Conservation (phyloP, 2,888 invertebrate species). For the Anoplius nigerrimus region DNA sequence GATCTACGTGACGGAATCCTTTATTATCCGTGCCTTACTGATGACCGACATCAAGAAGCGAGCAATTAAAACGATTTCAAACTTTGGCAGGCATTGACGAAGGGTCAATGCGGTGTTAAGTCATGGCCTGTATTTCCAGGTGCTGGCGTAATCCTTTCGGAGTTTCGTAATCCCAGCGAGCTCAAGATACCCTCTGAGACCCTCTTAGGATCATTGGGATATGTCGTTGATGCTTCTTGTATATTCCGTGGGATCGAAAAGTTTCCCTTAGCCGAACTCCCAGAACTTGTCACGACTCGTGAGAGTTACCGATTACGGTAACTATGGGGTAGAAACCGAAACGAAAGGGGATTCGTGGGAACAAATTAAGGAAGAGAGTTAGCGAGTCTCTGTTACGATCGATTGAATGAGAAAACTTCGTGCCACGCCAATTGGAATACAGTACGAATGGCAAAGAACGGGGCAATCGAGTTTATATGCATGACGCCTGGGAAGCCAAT, state of each 20-base stretch:
- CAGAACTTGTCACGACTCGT: conserved; percentile 23
- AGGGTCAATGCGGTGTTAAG: conserved; percentile 27
- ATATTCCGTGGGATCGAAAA: conserved; percentile 39
- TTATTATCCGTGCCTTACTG: too few species aligned
- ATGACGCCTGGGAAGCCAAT: too few species aligned
- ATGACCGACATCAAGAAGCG: conserved; percentile 6
- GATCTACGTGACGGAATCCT: too few species aligned
- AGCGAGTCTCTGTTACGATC: not conserved
- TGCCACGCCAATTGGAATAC: too few species aligned
- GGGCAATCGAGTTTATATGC: too few species aligned
- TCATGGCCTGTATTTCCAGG: conserved; percentile 33
- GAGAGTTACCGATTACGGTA: conserved; percentile 26
- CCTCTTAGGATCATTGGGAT: conserved; percentile 32
- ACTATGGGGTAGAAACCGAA: conserved; percentile 18
- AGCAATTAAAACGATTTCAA: conserved; percentile 18
- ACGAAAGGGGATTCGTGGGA: conserved; percentile 10
- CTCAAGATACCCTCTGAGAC: conserved; percentile 24
- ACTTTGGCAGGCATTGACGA: conserved; percentile 8
- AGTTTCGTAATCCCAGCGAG: conserved; percentile 37
- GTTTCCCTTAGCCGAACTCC: conserved; percentile 23
- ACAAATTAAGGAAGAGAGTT: conserved; percentile 2
- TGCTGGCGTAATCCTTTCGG: conserved; percentile 35
- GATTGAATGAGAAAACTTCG: not conserved
- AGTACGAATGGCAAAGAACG: too few species aligned
- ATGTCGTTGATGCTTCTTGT: conserved; percentile 29